These are phyloP conservation scores for Haliaeetus vocifer DNA, from an alignment of 2,797 vertebrate genomes.

Conservation along the genomic window DNA sequence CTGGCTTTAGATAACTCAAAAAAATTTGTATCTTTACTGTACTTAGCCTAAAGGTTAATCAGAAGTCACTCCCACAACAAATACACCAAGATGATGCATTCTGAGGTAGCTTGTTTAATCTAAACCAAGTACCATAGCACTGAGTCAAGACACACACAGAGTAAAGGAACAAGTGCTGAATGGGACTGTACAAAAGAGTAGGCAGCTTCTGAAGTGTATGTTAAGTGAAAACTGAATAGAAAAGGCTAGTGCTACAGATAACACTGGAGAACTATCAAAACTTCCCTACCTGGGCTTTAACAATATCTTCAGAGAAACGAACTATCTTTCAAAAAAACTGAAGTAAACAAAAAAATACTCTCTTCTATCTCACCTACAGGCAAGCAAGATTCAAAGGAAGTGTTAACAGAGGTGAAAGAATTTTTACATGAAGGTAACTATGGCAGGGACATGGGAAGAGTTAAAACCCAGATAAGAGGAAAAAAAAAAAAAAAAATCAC, in stretches of 20 bases:
- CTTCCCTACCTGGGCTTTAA: neutral
- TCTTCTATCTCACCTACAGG: neutral
- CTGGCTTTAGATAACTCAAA: neutral
- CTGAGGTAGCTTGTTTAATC: neutral
- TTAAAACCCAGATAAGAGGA: neutral
- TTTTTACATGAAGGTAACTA: neutral
- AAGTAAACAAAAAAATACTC: neutral
- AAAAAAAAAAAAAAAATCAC: neutral
- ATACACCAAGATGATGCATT: neutral
- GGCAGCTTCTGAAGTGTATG: neutral
- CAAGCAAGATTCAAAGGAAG: neutral
- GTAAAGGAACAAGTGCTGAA: neutral
- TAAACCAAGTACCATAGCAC: neutral
- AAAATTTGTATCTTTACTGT: neutral
- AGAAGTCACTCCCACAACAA: neutral
- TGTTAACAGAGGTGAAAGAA: neutral
- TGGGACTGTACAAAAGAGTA: neutral
- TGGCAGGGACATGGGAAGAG: neutral
- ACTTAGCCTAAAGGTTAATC: neutral
- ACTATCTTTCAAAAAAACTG: neutral
- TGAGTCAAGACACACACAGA: neutral
- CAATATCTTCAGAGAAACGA: neutral
- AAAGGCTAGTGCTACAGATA: neutral
- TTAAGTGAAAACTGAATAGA: neutral
- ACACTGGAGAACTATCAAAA: neutral